Evolutionary conservation across 2,113 vertebrate species (phyloP), one percentile per base, ranked within the genome.

Genomic region (Otocyon megalotis): DNA sequence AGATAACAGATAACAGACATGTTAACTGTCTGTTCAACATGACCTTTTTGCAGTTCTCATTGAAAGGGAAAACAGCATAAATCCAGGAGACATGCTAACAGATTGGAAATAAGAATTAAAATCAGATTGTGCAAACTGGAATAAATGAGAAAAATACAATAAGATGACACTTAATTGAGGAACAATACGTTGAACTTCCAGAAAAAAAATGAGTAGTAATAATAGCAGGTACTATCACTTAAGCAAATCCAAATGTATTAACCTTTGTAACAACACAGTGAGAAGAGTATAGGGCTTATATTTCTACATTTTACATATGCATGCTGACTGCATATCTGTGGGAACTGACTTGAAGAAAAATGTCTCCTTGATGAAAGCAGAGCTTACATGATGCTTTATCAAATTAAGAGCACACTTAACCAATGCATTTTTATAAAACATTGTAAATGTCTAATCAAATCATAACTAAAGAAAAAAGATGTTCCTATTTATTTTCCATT

Each of bases 401-500:
- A 80, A 92, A 87, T 97, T 81, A 87, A 97, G 84, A 94, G 60
- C 2, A 26, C 63, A 76, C 16, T 72, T 77, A 65, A 6, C 7
- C 12, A 85, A 81, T 77, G 16, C 15, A 37, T 95, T 72, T 94
- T 88, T 71, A 69, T 80, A 96, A 86, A 91, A 91, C 48, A 85
- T 2, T 50, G 2, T 60, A 93, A 92, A 15, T 86, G n/a, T 15
- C n/a, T 82, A 92, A 74, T 92, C 69, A 95, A 92, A 80, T 71
- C 48, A 85, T 72, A 86, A 77, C 4, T 67, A 60, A 82, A 83
- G 30, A n/a, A 79, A 56, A 85, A 30, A 80, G 54, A 53, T n/a
- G 88, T 62, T 91, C 20, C 12, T 58, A 35, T 92, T 97, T 80
- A 93, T 32, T 96, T 93, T 94, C 9, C 60, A 79, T 94, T 90